A percentile compares a stretch with the other conserved stretches of the same genome.
Evolutionary conservation across 2,888 invertebrate species (phyloP).

Genomic region (Choristoneura rosaceana): DNA sequence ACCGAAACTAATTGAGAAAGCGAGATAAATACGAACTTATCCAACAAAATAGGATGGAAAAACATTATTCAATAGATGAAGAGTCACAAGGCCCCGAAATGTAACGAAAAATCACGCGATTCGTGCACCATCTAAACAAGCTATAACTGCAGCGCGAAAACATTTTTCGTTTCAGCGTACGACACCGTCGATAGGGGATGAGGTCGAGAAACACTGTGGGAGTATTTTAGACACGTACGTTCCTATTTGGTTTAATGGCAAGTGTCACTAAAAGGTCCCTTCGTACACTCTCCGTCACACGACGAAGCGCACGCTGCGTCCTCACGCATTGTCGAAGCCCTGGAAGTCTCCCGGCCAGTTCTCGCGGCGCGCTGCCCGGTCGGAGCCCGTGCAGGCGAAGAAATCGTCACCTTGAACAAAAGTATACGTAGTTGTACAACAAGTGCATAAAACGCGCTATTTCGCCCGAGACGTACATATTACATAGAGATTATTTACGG

Average conservation of each 20-base stretch:
- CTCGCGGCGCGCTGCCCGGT: constrained; percentile 74
- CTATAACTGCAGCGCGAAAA: background rate
- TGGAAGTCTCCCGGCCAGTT: constrained; percentile 83
- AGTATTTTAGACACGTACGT: constrained; percentile 19
- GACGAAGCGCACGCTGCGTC: constrained; percentile 44
- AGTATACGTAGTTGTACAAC: too few species aligned
- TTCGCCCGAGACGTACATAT: too few species aligned
- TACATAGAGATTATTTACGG: too few species aligned
- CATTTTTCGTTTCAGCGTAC: too few species aligned
- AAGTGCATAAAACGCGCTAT: too few species aligned
- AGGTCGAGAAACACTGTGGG: background rate
- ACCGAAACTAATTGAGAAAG: too few species aligned
- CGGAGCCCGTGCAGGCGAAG: constrained; percentile 87
- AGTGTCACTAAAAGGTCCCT: constrained; percentile 44
- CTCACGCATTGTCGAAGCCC: constrained; percentile 77
- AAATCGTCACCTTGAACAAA: constrained; percentile 89
- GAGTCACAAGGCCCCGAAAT: too few species aligned
- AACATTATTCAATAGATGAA: too few species aligned
- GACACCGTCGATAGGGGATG: background rate
- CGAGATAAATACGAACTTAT: too few species aligned
- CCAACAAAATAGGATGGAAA: too few species aligned
- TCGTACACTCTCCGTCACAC: constrained; percentile 35
- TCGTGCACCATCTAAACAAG: background rate
- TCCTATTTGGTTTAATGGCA: constrained; percentile 47
- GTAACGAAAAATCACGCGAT: too few species aligned